phyloP scores from a whole-genome alignment of 2,113 vertebrate genomes.

The Hippocampus barbouri region DNA sequence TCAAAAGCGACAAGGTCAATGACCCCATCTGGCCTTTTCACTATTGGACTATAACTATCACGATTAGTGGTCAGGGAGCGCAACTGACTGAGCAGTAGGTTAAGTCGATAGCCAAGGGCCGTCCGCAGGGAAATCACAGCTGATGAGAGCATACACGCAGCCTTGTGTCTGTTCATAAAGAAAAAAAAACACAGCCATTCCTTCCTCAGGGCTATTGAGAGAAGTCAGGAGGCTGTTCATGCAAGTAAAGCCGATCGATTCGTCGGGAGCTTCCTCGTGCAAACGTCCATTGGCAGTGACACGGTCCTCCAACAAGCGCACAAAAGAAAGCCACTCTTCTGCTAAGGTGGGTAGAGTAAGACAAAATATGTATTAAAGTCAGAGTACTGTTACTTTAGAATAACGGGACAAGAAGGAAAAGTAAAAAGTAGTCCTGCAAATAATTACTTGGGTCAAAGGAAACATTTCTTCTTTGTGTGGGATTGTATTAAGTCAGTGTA shows the following conservation, averaged over 20 bases:
- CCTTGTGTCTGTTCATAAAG: neutral
- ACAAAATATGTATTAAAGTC: no score
- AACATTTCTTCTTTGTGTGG: no score
- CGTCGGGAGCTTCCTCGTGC: neutral
- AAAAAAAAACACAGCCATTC: neutral
- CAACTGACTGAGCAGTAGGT: slow-evolving; percentile 40
- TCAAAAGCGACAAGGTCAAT: slow-evolving; percentile 30
- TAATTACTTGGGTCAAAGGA: no score
- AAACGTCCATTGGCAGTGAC: neutral
- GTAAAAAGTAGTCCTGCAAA: no score
- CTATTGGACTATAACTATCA: slow-evolving; percentile 26
- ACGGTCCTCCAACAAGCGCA: neutral
- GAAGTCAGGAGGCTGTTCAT: neutral
- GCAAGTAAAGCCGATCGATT: neutral
- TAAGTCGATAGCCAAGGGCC: slow-evolving; percentile 38
- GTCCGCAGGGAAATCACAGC: slow-evolving; percentile 46
- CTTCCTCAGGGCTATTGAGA: neutral
- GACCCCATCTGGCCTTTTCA: slow-evolving; percentile 43
- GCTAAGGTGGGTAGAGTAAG: no score
- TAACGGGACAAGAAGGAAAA: no score
- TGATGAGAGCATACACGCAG: slow-evolving; percentile 29
- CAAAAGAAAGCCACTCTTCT: no score
- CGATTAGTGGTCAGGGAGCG: slow-evolving; percentile 40
- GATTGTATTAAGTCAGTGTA: no score
- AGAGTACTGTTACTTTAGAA: no score